These are phyloP conservation scores for Pipistrellus pygmaeus DNA, from an alignment of 2,797 vertebrate species.

Conservation along the genomic window DNA sequence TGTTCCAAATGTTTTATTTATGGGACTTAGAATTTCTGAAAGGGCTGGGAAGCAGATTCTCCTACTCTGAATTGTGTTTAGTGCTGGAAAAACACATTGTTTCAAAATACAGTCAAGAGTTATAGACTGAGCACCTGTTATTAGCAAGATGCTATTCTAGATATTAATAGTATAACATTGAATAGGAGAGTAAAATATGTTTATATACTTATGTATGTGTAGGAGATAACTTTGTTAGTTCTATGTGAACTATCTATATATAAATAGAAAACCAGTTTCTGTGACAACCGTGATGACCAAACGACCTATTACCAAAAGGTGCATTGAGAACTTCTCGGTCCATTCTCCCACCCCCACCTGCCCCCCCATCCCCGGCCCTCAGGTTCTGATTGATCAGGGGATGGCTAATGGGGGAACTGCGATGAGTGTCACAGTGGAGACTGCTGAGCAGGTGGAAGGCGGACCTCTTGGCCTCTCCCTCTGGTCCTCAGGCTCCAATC, in stretches of 20 bases:
- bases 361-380: no score
- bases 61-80: neutral
- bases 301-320: no score
- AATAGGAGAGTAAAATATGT: neutral
- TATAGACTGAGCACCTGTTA: neutral
- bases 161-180: neutral
- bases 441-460: no score
- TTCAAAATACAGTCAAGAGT: neutral
- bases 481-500: no score
- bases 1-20: constrained; percentile 3
- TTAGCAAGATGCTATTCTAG: neutral
- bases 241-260: neutral
- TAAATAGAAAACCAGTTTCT: no score
- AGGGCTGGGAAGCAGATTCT: neutral
- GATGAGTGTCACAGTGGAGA: no score
- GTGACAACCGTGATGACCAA: no score
- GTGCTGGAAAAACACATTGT: neutral
- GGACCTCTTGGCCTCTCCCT: no score
- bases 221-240: neutral
- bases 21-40: neutral
- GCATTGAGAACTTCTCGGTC: no score
- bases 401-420: no score
- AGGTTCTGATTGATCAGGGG: no score
- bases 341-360: no score
- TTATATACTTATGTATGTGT: neutral